Evolutionary conservation across 2,113 vertebrate species (phyloP).

Genomic region (Grus americana): DNA sequence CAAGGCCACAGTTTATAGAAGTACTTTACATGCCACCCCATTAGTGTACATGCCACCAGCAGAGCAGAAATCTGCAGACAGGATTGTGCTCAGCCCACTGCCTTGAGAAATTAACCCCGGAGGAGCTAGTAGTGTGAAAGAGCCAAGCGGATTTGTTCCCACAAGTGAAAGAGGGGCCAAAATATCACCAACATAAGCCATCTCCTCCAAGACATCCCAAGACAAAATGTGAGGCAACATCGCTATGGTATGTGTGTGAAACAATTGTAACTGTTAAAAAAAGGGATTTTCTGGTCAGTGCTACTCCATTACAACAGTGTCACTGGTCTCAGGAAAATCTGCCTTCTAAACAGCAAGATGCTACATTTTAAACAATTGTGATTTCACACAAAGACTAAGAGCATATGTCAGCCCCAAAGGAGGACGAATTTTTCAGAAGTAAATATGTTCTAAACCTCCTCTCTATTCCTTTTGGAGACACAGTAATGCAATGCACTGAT

Average conservation of each 20-base stretch:
- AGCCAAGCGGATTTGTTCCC: not conserved
- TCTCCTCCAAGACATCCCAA: not conserved
- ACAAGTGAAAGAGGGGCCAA: not conserved
- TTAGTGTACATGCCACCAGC: not conserved
- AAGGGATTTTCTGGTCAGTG: not conserved
- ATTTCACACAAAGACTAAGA: not conserved
- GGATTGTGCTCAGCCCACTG: not conserved
- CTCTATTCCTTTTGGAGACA: not conserved
- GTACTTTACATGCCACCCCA: not conserved
- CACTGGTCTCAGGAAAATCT: not conserved
- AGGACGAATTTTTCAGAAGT: not conserved
- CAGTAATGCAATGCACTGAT: rapidly evolving
- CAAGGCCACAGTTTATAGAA: not conserved
- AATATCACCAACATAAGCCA: not conserved
- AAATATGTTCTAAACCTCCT: not conserved
- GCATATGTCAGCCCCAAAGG: not conserved
- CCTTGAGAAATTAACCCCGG: not conserved
- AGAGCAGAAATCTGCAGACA: not conserved
- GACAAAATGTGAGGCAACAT: not conserved
- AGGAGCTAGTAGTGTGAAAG: not conserved
- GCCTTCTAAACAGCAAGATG: not conserved
- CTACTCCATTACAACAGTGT: not conserved
- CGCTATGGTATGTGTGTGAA: not conserved
- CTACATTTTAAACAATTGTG: not conserved
- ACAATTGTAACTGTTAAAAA: not conserved